A percentile compares a stretch with the other conserved stretches of the same genome.
phyloP scores from a whole-genome alignment of 2,888 invertebrate genomes.

The Tanytarsus gracilentus region DNA sequence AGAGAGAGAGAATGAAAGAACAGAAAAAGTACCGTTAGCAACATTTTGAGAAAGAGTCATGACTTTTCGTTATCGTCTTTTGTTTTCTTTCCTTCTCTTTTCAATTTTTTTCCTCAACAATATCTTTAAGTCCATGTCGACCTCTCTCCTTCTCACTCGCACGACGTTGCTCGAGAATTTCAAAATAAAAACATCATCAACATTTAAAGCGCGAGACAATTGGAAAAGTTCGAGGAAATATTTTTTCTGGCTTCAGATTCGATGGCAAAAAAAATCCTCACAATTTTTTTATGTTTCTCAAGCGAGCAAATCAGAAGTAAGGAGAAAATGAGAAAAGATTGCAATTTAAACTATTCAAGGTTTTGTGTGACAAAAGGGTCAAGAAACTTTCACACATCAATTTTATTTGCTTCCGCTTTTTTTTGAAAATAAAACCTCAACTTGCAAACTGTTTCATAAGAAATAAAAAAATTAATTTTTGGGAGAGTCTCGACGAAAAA shows the following conservation, averaged over 20 bases:
- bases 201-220: conserved; percentile 6
- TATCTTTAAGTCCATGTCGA: too few species aligned
- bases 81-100: too few species aligned
- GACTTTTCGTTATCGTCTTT: neutral
- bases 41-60: conserved; percentile 9
- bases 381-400: neutral
- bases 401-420: neutral
- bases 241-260: neutral
- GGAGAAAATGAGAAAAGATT: neutral
- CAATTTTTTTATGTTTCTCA: neutral
- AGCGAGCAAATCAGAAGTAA: neutral
- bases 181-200: conserved; percentile 2
- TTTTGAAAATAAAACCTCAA: too few species aligned
- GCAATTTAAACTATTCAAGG: neutral
- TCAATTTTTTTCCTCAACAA: neutral
- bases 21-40: conserved; percentile 4
- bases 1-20: neutral
- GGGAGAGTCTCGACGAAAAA: too few species aligned
- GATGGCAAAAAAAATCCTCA: too few species aligned
- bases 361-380: neutral
- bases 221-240: neutral
- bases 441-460: too few species aligned
- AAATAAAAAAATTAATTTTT: too few species aligned
- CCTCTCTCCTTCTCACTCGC: neutral
- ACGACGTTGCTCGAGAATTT: neutral